Conservation (phyloP, 2,797 vertebrate species). For the Tragelaphus eurycerus region DNA sequence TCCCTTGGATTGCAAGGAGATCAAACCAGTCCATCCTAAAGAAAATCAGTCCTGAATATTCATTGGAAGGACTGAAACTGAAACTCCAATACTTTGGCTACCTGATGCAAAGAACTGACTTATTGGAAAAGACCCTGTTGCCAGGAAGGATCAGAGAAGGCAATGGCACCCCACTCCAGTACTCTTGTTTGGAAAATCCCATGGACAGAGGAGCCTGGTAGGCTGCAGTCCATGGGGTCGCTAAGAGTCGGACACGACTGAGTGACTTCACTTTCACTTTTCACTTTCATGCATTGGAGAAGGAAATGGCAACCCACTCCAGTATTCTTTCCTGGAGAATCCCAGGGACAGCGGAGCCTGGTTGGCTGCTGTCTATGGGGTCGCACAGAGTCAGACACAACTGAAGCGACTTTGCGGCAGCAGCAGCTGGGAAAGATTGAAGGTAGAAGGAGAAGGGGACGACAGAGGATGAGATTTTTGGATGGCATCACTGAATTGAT, state of each 20-base stretch:
- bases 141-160: background rate
- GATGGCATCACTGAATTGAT: background rate
- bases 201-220: background rate
- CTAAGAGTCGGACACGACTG: accelerated
- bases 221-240: background rate
- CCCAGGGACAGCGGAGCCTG: background rate
- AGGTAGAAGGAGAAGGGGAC: background rate
- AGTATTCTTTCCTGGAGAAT: background rate
- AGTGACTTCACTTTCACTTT: background rate
- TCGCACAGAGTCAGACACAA: accelerated
- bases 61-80: background rate
- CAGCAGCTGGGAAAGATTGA: background rate
- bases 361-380: accelerated
- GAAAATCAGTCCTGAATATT: background rate
- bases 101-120: background rate
- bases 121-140: background rate
- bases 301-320: background rate
- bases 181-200: background rate
- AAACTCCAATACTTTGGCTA: background rate
- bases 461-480: background rate
- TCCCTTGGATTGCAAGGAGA: background rate
- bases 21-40: background rate
- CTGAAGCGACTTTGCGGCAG: background rate
- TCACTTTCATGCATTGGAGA: background rate
- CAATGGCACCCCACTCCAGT: background rate